Evolutionary conservation across 2,888 invertebrate genomes (phyloP).

Genomic region (Tachystola acroxantha): DNA sequence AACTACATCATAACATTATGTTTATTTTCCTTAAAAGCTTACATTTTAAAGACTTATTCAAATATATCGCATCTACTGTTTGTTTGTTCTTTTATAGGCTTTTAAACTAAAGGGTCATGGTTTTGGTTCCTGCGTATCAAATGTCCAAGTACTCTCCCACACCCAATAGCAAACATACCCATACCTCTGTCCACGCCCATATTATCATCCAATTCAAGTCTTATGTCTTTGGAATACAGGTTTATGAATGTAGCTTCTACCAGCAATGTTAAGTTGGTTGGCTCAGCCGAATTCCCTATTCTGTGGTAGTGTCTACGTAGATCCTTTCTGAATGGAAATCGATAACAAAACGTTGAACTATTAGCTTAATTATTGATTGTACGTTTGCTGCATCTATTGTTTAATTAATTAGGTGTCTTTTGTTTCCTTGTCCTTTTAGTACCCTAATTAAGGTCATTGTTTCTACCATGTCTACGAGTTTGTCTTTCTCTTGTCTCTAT

Average conservation of each 20-base stretch:
- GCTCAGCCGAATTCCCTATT: conserved; percentile 25
- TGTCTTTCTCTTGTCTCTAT: neutral
- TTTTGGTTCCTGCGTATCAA: conserved; percentile 48
- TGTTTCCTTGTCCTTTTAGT: neutral
- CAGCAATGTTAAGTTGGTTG: conserved; percentile 2
- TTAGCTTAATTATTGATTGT: conserved; percentile 32
- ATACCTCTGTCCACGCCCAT: too few relatives aligned
- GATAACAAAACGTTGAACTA: conserved; percentile 33
- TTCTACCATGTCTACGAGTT: too few relatives aligned
- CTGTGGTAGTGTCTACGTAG: conserved; percentile 15
- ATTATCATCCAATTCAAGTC: conserved; percentile 6
- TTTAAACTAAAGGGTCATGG: conserved; percentile 38
- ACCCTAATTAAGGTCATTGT: neutral
- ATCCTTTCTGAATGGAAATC: conserved; percentile 32
- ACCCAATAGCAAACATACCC: conserved; percentile 10
- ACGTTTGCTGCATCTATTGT: conserved; percentile 32
- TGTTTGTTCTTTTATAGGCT: conserved; percentile 46
- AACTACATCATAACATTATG: too few relatives aligned
- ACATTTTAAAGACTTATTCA: conserved; percentile 10
- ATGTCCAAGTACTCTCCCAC: conserved; percentile 48
- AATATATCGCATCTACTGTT: conserved; percentile 27
- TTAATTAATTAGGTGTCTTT: conserved; percentile 23
- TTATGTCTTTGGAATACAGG: conserved; percentile 11
- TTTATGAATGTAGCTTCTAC: neutral
- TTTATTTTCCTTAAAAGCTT: conserved; percentile 9